phyloP scores from a whole-genome alignment of 2,797 vertebrate species.

The Eulemur rubriventer region DNA sequence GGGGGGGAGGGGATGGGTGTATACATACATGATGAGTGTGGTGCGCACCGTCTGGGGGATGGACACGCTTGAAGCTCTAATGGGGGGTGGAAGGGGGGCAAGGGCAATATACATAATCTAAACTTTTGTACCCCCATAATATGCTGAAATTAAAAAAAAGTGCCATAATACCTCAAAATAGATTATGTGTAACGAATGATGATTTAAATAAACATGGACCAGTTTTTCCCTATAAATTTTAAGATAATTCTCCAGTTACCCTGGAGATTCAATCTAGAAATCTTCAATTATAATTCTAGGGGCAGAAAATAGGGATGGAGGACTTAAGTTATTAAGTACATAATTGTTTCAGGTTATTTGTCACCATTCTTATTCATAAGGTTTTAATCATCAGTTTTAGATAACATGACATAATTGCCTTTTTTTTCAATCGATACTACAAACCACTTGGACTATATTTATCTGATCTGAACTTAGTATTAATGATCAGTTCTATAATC shows the following conservation, averaged over 20 bases:
- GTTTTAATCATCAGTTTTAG: not conserved
- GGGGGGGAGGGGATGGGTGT: no score
- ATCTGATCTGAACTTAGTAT: not conserved
- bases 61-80: no score
- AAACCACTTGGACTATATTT: not conserved
- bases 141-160: not conserved
- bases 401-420: not conserved
- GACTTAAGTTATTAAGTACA: not conserved
- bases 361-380: not conserved
- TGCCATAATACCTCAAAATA: not conserved
- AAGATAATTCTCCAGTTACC: not conserved
- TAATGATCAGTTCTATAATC: not conserved
- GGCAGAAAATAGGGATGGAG: not conserved
- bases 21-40: no score
- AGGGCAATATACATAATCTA: no score
- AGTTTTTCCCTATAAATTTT: conserved; percentile 3
- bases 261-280: not conserved
- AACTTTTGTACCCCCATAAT: no score
- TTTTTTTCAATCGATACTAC: not conserved
- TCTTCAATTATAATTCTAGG: not conserved
- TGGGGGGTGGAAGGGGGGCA: no score
- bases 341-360: not conserved
- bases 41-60: no score
- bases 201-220: not conserved
- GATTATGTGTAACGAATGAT: not conserved